Evolutionary conservation across 2,888 invertebrate genomes (phyloP).

Genomic region (Pyrrhia umbra): DNA sequence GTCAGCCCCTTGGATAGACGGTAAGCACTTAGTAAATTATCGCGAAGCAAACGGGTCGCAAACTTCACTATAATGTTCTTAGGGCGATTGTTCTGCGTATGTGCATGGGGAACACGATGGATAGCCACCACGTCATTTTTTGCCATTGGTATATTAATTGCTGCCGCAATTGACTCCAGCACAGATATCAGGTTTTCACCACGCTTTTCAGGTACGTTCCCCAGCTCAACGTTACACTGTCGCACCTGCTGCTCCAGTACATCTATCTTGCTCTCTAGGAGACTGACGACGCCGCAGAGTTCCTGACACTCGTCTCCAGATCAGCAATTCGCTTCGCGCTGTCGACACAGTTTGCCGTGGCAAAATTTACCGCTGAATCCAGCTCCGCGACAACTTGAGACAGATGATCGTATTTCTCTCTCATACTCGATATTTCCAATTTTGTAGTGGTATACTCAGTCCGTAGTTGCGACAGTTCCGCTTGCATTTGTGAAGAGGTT

Average conservation of each 20-base stretch:
- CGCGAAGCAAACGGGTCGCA: too few relatives aligned
- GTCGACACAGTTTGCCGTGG: too few relatives aligned
- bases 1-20: too few relatives aligned
- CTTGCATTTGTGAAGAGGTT: too few relatives aligned
- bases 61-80: conserved; percentile 15
- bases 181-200: conserved; percentile 5
- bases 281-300: not conserved
- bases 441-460: not conserved
- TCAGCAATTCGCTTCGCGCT: too few relatives aligned
- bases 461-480: too few relatives aligned
- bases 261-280: conserved; percentile 9
- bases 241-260: conserved; percentile 10
- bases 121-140: not conserved
- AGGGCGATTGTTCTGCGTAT: not conserved
- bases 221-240: conserved; percentile 16
- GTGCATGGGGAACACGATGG: conserved; percentile 16
- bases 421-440: too few relatives aligned
- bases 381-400: too few relatives aligned
- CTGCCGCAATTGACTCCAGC: not conserved
- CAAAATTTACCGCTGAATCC: too few relatives aligned
- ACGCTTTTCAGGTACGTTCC: conserved; percentile 11
- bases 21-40: too few relatives aligned
- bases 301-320: too few relatives aligned
- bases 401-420: too few relatives aligned
- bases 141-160: not conserved